phyloP scores from a whole-genome alignment of 2,113 vertebrate species.

The Tetrao urogallus region DNA sequence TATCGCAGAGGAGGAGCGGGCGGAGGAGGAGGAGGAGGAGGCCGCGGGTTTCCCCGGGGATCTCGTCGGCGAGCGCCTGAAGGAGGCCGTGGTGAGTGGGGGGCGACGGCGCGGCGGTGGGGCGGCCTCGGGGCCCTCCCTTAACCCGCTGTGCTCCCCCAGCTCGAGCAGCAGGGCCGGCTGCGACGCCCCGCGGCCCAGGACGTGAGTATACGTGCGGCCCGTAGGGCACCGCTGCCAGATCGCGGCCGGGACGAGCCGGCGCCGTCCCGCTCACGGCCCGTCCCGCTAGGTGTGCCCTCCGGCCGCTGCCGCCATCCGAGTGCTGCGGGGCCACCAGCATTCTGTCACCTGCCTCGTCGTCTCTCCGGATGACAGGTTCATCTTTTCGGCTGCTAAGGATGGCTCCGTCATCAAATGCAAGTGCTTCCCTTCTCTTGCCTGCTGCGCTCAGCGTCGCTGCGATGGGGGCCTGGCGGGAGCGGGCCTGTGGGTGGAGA shows the following conservation, averaged over 20 bases:
- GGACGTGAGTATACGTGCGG: constrained; percentile 80
- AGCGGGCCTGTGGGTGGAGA: fast-evolving
- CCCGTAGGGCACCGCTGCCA: not conserved
- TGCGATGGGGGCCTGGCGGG: not conserved
- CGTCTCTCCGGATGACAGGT: constrained; percentile 87
- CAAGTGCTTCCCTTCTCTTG: constrained; percentile 68
- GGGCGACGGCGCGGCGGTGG: not conserved
- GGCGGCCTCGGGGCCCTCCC: not conserved
- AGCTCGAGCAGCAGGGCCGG: constrained; percentile 94
- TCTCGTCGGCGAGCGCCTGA: constrained; percentile 86
- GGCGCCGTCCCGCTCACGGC: not conserved
- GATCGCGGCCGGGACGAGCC: no score
- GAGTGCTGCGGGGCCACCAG: constrained; percentile 90
- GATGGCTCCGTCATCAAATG: constrained; percentile 97
- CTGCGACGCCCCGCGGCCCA: constrained; percentile 90
- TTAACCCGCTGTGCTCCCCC: not conserved
- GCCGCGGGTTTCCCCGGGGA: constrained; percentile 81
- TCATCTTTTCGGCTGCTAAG: constrained; percentile 92
- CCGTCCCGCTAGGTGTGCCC: constrained; percentile 78
- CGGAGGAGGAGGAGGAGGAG: constrained; percentile 87
- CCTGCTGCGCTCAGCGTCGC: fast-evolving
- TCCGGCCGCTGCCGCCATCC: constrained; percentile 83
- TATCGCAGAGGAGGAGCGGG: constrained; percentile 83
- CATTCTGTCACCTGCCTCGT: constrained; percentile 92
- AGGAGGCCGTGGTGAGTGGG: constrained; percentile 90